A percentile compares a stretch with the other conserved stretches of the same genome.
Conservation (phyloP, 1,140 invertebrate genomes). For the Trialeurodes vaporariorum region DNA sequence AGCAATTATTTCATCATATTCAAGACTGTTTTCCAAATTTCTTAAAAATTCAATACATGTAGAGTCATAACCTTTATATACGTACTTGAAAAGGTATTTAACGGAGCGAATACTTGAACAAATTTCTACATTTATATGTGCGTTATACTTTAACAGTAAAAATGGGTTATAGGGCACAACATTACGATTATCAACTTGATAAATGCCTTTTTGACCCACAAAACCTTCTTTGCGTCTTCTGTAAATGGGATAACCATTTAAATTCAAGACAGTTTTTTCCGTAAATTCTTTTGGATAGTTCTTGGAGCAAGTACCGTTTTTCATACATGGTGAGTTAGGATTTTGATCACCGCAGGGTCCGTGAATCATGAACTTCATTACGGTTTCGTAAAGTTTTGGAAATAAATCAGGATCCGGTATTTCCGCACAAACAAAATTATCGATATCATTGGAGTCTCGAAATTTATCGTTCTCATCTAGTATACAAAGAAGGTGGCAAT, state of each 20-base stretch:
- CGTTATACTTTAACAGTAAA: constrained; percentile 26
- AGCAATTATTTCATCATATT: constrained; percentile 7
- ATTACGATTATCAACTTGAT: constrained; percentile 30
- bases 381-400: constrained; percentile 31
- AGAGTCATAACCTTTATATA: constrained; percentile 31
- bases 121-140: constrained; percentile 32
- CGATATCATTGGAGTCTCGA: constrained; percentile 29
- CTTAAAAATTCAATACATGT: neutral
- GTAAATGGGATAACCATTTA: constrained; percentile 35
- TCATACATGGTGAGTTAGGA: constrained; percentile 29
- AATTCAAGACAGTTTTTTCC: constrained; percentile 27
- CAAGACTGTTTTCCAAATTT: neutral
- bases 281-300: constrained; percentile 30
- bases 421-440: constrained; percentile 39
- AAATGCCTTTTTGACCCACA: neutral
- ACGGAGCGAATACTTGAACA: constrained; percentile 32
- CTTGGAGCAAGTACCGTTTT: constrained; percentile 32
- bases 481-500: constrained; percentile 10
- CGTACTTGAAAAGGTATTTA: constrained; percentile 36
- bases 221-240: constrained; percentile 19
- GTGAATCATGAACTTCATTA: constrained; percentile 40
- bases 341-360: constrained; percentile 33
- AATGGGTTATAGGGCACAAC: constrained; percentile 33
- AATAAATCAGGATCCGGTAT: constrained; percentile 37
- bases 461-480: neutral